Evolutionary conservation across 1,140 invertebrate species (phyloP).

Genomic region (Leptonema lineaticorne): DNA sequence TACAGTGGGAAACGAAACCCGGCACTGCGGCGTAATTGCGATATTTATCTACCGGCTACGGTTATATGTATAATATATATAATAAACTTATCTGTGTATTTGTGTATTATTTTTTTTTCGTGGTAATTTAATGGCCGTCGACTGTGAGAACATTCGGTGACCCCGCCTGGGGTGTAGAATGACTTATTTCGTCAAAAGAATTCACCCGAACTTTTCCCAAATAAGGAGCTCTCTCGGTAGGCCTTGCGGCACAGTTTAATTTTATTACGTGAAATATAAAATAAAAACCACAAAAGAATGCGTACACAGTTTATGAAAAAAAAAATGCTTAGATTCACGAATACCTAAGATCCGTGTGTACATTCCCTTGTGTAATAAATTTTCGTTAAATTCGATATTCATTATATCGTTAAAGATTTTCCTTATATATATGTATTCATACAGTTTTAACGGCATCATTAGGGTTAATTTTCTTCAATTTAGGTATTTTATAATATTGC

Average conservation of each 20-base stretch:
- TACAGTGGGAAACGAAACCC: constrained; percentile 30
- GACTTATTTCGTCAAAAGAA: constrained; percentile 35
- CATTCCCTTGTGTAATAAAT: no score
- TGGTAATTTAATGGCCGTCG: constrained; percentile 13
- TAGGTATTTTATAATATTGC: no score
- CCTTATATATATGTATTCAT: no score
- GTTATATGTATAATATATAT: constrained; percentile 20
- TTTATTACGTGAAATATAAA: not conserved
- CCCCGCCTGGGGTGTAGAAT: constrained; percentile 37
- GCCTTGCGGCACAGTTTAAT: constrained; percentile 16
- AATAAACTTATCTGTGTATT: not conserved
- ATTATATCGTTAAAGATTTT: no score
- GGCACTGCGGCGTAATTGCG: constrained; percentile 38
- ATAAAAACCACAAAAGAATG: no score
- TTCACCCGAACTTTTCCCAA: constrained; percentile 21
- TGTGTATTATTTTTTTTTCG: not conserved
- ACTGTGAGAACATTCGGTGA: constrained; percentile 37
- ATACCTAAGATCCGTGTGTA: no score
- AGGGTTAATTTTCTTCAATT: no score
- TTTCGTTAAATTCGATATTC: no score
- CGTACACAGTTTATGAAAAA: no score
- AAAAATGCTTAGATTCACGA: no score
- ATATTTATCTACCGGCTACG: constrained; percentile 40
- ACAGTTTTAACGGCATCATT: no score
- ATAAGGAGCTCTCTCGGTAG: not conserved